These are phyloP conservation scores for Typhlomys cinereus DNA, from an alignment of 2,113 vertebrate species.

Conservation along the genomic window DNA sequence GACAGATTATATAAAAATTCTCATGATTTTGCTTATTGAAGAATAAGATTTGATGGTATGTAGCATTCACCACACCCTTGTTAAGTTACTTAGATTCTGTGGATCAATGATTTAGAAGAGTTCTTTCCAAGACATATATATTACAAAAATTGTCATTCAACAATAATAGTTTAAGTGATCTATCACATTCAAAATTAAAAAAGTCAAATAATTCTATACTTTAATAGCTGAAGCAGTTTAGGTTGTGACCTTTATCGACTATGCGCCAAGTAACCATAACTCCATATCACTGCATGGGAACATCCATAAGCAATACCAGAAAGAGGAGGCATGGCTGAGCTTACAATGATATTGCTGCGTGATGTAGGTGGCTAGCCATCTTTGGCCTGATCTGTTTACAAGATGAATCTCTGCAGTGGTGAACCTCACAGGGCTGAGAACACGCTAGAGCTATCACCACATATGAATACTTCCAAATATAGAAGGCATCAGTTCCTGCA, in stretches of 20 bases:
- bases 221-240: not conserved
- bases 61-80: too few species aligned
- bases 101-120: slow-evolving; percentile 38
- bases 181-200: slow-evolving; percentile 37
- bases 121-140: slow-evolving; percentile 46
- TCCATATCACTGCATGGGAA: not conserved
- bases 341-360: not conserved
- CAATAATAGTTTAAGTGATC: slow-evolving; percentile 63
- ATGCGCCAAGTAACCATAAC: not conserved
- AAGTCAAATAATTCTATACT: not conserved
- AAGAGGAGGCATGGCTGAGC: not conserved
- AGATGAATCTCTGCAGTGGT: rapidly evolving
- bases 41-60: too few species aligned
- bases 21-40: too few species aligned
- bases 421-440: not conserved
- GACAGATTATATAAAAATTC: too few species aligned
- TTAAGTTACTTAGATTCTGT: slow-evolving; percentile 6
- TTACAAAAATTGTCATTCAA: slow-evolving; percentile 59
- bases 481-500: rapidly evolving
- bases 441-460: rapidly evolving
- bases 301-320: not conserved
- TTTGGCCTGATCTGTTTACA: not conserved
- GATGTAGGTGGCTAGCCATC: not conserved
- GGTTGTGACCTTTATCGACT: not conserved
- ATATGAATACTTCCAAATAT: not conserved